Evolutionary conservation across 2,888 invertebrate species (phyloP), one percentile per base, ranked within the genome.

Genomic region (Dysmachus trigonus): DNA sequence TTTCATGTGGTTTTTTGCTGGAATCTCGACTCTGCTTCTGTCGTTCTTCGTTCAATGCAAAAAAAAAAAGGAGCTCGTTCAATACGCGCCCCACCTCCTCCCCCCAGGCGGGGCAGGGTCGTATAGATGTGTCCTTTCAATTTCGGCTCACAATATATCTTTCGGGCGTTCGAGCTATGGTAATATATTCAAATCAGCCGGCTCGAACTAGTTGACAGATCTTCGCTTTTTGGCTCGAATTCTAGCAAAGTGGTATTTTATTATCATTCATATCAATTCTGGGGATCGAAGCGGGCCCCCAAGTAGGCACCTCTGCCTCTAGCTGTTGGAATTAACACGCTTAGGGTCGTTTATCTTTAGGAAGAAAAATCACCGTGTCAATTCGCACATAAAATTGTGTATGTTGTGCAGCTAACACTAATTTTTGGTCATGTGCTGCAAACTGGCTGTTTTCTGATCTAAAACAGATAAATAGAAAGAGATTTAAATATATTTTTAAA

Each of bases 181-280:
- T 77, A 77, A 77, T 77, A 41, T 41, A 27, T 18, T 77, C 41
- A 77, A 77, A 77, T 47, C 77, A 77, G 18, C 10, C 47, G 41
- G n/a, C 15, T 27, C 30, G 27, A 77, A 77, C 30, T 77, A 77
- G 77, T 77, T 77, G 77, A 77, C 77, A 77, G 41, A 77, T 77
- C 77, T 31, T 62, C 62, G 62, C 77, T 47, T 27, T 47, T 22
- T 47, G 77, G 47, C 27, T 47, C 22, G n/a, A 30, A 77, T 47
- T 77, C 47, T 47, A 77, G 47, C 18, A 81, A 53, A 53, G 33
- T 62, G 81, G 53, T 33, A 33, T 81, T 81, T 81, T 81, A 81
- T 81, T 81, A 62, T 62, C 81, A 81, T 81, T 62, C 53, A 53
- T 81, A 62, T 81, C 81, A 62, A 53, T 62, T 81, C 22, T 18